These are phyloP conservation scores for Cerastoderma edule DNA, from an alignment of 2,888 invertebrate species.

Conservation along the genomic window DNA sequence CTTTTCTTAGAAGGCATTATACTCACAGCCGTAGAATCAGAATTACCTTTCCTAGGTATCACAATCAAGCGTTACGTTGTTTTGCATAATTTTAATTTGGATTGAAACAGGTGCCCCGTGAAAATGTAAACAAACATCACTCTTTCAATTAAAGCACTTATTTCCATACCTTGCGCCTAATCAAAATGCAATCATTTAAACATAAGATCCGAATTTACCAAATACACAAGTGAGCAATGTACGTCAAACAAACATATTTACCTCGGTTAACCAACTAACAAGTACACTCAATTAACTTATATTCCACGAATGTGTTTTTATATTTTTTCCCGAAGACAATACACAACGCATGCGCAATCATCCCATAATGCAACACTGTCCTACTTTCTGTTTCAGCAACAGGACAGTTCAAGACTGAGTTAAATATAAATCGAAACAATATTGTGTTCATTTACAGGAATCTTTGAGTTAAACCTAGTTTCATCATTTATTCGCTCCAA, in stretches of 20 bases:
- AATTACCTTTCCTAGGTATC: slow-evolving; percentile 12
- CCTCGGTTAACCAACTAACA: too few species aligned
- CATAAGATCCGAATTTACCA: neutral
- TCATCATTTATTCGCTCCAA: too few species aligned
- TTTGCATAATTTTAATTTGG: slow-evolving; percentile 58
- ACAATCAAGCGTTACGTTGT: slow-evolving; percentile 39
- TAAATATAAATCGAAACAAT: too few species aligned
- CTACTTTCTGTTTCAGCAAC: slow-evolving; percentile 39
- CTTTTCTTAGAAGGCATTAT: neutral
- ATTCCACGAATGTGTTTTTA: slow-evolving; percentile 15
- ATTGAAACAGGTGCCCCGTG: slow-evolving; percentile 54
- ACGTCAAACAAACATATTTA: too few species aligned
- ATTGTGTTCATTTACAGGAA: too few species aligned
- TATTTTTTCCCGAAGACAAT: neutral
- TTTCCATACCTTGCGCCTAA: neutral
- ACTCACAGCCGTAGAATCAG: neutral
- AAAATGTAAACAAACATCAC: slow-evolving; percentile 48
- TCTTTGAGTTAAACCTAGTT: too few species aligned
- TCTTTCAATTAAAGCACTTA: too few species aligned
- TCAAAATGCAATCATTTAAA: too few species aligned
- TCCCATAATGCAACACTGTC: slow-evolving; percentile 51
- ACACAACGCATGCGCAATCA: slow-evolving; percentile 41
- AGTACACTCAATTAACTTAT: too few species aligned
- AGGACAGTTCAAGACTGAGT: neutral
- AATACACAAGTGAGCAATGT: too few species aligned